Conservation (phyloP, 2,888 invertebrate genomes). For the Andricus quercusramuli region DNA sequence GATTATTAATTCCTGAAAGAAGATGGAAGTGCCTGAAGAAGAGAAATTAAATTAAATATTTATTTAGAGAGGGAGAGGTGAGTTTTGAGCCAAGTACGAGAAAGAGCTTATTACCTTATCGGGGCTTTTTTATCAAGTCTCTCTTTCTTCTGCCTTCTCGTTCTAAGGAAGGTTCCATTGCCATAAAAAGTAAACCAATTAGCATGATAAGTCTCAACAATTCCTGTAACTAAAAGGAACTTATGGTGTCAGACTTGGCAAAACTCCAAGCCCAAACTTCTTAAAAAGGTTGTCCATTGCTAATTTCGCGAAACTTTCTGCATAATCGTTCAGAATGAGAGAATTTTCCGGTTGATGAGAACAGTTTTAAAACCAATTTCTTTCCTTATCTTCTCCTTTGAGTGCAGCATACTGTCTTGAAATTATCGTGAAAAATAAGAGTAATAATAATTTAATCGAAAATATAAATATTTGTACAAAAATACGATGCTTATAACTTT, state of each 20-base stretch:
- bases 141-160: background rate
- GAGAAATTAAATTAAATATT: background rate
- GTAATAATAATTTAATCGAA: no score
- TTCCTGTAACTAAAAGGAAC: conserved; percentile 23
- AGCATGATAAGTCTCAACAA: conserved; percentile 28
- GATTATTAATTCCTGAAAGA: background rate
- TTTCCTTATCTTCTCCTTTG: background rate
- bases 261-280: conserved; percentile 1
- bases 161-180: conserved; percentile 3
- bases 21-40: background rate
- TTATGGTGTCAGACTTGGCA: conserved; percentile 22
- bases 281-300: conserved; percentile 22
- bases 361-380: background rate
- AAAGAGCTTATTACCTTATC: conserved; percentile 18
- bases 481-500: no score
- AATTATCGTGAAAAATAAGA: background rate
- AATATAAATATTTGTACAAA: no score
- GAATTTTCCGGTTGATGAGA: conserved; percentile 7
- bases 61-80: no score
- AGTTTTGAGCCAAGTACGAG: conserved; percentile 15
- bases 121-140: conserved; percentile 16
- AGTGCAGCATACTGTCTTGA: background rate
- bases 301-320: conserved; percentile 18
- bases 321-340: conserved; percentile 2
- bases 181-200: conserved; percentile 41